phyloP scores from a whole-genome alignment of 2,797 vertebrate genomes.

The Orientallactaga sibirica region DNA sequence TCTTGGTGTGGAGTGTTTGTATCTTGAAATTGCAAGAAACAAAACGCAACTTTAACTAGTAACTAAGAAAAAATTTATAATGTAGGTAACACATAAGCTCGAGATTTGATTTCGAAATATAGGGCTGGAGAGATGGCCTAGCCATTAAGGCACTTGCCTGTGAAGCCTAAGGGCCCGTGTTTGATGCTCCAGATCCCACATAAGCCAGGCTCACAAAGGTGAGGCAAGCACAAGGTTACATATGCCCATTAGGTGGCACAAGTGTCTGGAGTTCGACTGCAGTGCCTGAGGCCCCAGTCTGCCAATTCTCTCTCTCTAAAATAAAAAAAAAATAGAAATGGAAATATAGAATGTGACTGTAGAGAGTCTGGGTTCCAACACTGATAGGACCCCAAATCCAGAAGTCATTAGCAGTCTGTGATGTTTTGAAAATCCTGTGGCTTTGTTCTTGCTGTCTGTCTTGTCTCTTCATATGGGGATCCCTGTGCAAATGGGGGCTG shows the following conservation, averaged over 20 bases:
- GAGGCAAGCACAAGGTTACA: no score
- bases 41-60: slow-evolving; percentile 7
- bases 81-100: not conserved
- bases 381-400: not conserved
- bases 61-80: not conserved
- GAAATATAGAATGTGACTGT: not conserved
- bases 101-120: not conserved
- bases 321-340: no score
- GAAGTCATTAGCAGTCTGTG: not conserved
- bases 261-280: no score
- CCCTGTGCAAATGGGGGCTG: not conserved
- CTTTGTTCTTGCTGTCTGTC: not conserved
- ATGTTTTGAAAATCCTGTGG: not conserved
- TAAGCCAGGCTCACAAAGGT: no score
- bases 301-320: no score
- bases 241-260: no score
- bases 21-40: slow-evolving; percentile 7
- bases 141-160: no score
- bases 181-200: no score
- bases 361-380: not conserved
- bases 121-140: not conserved
- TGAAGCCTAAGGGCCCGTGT: no score
- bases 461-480: not conserved
- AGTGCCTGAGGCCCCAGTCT: no score
- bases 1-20: not conserved